Evolutionary conservation across 1,140 invertebrate species (phyloP).

Genomic region (Neodiprion lecontei): DNA sequence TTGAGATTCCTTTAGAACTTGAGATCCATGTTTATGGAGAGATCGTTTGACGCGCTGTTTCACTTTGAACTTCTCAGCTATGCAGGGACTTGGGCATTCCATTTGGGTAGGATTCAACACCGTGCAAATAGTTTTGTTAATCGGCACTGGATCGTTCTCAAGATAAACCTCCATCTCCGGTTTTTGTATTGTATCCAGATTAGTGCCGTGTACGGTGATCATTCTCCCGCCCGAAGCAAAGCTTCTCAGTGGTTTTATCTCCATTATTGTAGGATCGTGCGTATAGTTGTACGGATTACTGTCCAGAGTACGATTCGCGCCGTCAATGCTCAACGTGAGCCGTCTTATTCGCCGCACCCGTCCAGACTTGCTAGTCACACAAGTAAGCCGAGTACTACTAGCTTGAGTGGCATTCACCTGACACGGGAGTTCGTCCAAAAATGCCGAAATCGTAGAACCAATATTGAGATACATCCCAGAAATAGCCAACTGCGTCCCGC

Average conservation of each 20-base stretch:
- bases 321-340: slow-evolving; percentile 83
- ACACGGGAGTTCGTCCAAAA: slow-evolving; percentile 88
- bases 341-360: slow-evolving; percentile 65
- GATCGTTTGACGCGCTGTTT: slow-evolving; percentile 43
- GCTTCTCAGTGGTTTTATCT: slow-evolving; percentile 87
- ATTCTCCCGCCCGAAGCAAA: slow-evolving; percentile 92
- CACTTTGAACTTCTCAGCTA: slow-evolving; percentile 48
- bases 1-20: slow-evolving; percentile 62
- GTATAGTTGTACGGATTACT: slow-evolving; percentile 86
- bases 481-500: slow-evolving; percentile 91
- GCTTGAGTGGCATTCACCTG: slow-evolving; percentile 86
- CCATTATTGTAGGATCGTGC: slow-evolving; percentile 91
- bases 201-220: slow-evolving; percentile 91
- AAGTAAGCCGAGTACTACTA: slow-evolving; percentile 87
- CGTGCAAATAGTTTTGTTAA: slow-evolving; percentile 84
- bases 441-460: slow-evolving; percentile 87
- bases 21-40: slow-evolving; percentile 41
- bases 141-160: slow-evolving; percentile 70
- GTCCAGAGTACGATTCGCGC: slow-evolving; percentile 75
- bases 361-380: slow-evolving; percentile 79
- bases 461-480: slow-evolving; percentile 92
- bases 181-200: slow-evolving; percentile 90
- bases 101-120: slow-evolving; percentile 90
- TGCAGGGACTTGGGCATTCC: slow-evolving; percentile 92
- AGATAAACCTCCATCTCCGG: slow-evolving; percentile 87